Percentiles rank a stretch among this genome's conserved stretches.
Conservation (phyloP, 2,888 invertebrate species). For the Eupithecia subumbrata region DNA sequence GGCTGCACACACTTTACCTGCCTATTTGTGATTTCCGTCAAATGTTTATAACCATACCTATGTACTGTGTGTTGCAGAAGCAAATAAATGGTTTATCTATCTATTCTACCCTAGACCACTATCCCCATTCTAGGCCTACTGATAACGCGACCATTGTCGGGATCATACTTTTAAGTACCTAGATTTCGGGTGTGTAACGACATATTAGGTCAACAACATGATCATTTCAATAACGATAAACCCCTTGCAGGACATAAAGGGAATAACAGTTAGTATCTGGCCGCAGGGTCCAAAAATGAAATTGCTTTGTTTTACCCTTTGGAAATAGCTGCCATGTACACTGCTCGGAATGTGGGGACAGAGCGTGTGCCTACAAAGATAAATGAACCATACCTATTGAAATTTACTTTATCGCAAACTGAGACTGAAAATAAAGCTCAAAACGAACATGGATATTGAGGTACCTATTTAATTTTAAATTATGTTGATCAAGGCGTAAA, state of each 20-base stretch:
- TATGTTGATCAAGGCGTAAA: not conserved
- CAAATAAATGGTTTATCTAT: no score
- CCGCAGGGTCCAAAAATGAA: conserved; percentile 44
- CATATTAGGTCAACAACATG: conserved; percentile 33
- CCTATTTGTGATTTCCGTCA: no score
- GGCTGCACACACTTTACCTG: no score
- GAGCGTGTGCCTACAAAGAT: not conserved
- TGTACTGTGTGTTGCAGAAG: no score
- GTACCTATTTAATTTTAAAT: not conserved
- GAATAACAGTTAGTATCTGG: conserved; percentile 36
- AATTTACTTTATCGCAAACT: not conserved
- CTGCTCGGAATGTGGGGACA: conserved; percentile 3
- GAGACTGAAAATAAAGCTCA: not conserved
- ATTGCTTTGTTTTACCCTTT: conserved; percentile 47
- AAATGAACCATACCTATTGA: not conserved
- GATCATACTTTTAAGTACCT: not conserved
- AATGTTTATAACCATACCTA: no score
- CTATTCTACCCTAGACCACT: no score
- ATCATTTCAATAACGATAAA: conserved; percentile 47
- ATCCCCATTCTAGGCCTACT: no score
- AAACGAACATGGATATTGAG: not conserved
- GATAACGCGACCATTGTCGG: no score
- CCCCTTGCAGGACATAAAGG: conserved; percentile 42
- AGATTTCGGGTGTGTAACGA: not conserved
- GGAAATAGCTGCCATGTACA: conserved; percentile 42